Base-by-base conservation (phyloP, 2,113 vertebrate genomes). In the Progne subis region DNA sequence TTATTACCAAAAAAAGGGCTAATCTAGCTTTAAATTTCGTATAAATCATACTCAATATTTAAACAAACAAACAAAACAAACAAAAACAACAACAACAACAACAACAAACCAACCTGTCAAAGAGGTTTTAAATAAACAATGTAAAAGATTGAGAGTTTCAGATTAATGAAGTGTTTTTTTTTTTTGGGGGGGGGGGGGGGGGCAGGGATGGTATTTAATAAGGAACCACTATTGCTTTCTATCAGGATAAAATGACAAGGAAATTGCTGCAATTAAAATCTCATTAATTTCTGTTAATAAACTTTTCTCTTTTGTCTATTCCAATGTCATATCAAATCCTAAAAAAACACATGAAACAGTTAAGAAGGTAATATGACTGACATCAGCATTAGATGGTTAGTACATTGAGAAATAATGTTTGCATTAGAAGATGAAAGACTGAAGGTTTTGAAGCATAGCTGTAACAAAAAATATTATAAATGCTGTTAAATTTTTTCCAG, bases 211-310 rank as follows among this genome's bases (percentile, higher is more conserved):
- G 8, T 34, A 34, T 50, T 90, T 37, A 83, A 65, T 65, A 84
- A 83, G 60, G 86, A 94, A 52, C 3, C 5, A 46, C 18, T 32
- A 16, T 46, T 49, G 18, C 17, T 75, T 91, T 74, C 49, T 56
- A 21, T 59, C 55, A 76, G 7, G 44, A 64, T 85, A 70, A 82
- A 63, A 83, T 14, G 14, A 64, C 60, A 49, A 32, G 24, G 25
- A 90, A 92, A 86, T 82, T 60, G 17, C 24, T 87, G 56, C 83
- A 87, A 44, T 88, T 77, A 95, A 93, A 94, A 78, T 53, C 10
- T 91, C 55, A 32, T 68, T 2, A 44, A 18, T 83, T 91, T 72
- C 72, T 83, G 12, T 72, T 92, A 90, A 75, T 79, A 88, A 91
- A 43, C 8, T 21, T 26, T 74, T 39, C 4, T 78, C 34, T 90